Evolutionary conservation across 1,140 invertebrate species (phyloP).

Genomic region (Diabrotica virgifera): DNA sequence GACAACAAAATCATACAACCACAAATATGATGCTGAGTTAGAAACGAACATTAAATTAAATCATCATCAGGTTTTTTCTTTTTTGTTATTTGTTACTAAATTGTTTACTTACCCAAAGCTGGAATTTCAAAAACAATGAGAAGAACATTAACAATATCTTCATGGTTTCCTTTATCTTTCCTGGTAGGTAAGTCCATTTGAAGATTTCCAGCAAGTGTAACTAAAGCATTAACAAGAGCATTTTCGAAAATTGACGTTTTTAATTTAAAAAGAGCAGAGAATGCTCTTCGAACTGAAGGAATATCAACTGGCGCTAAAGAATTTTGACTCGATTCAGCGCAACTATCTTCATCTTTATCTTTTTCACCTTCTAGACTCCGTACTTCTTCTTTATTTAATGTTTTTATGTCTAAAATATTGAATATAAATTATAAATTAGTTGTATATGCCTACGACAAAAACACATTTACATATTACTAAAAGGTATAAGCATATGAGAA

Average conservation of each 20-base stretch:
- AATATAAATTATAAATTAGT: background rate
- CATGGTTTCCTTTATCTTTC: conserved; percentile 52
- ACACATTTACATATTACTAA: too few relatives aligned
- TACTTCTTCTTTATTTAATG: conserved; percentile 65
- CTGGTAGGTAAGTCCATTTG: conserved; percentile 70
- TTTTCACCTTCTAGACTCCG: conserved; percentile 71
- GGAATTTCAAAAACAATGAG: conserved; percentile 88
- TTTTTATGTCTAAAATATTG: conserved; percentile 33
- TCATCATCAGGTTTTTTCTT: too few relatives aligned
- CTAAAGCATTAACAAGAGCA: conserved; percentile 76
- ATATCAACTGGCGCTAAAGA: conserved; percentile 51
- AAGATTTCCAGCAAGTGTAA: conserved; percentile 68
- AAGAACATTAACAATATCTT: conserved; percentile 71
- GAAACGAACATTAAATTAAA: too few relatives aligned
- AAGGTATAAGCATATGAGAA: too few relatives aligned
- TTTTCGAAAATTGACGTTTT: conserved; percentile 57
- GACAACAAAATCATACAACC: too few relatives aligned
- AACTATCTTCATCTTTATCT: conserved; percentile 80
- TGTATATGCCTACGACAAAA: too few relatives aligned
- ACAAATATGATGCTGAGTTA: too few relatives aligned
- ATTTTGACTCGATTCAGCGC: conserved; percentile 39
- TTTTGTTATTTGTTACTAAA: too few relatives aligned
- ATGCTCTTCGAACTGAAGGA: conserved; percentile 61
- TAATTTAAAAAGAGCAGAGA: conserved; percentile 55
- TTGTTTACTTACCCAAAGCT: conserved; percentile 58